Percentiles rank a stretch among this genome's conserved stretches.
Evolutionary conservation across 2,113 vertebrate genomes (phyloP).

Genomic region (Zosterops japonicus): DNA sequence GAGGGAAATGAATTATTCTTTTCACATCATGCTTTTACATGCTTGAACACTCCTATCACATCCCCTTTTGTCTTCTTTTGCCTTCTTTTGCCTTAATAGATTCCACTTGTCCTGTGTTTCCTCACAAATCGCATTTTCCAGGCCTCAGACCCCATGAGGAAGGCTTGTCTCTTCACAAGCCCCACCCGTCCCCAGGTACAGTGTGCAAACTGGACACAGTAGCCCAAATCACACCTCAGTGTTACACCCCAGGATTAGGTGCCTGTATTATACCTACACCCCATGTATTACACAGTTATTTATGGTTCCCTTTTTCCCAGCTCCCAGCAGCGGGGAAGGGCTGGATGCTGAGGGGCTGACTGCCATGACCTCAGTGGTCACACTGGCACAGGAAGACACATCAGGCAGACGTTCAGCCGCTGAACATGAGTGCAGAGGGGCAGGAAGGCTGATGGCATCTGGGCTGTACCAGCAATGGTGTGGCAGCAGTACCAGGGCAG

Average conservation of each 20-base stretch:
- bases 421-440: not conserved
- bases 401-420: not conserved
- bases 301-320: not conserved
- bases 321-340: not conserved
- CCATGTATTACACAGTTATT: rapidly evolving
- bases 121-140: not conserved
- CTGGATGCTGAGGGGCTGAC: not conserved
- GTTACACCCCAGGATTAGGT: not conserved
- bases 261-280: not conserved
- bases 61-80: not conserved
- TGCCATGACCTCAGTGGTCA: not conserved
- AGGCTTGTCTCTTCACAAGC: not conserved
- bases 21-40: not conserved
- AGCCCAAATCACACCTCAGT: not conserved
- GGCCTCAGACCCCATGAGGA: not conserved
- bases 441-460: not conserved
- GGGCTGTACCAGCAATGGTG: not conserved
- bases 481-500: not conserved
- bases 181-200: rapidly evolving
- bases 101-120: not conserved
- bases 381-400: not conserved
- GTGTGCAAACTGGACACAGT: rapidly evolving
- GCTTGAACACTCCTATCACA: not conserved
- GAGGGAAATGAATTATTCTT: not conserved
- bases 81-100: not conserved